These are phyloP conservation scores for Ailuropoda melanoleuca DNA, from an alignment of 2,113 vertebrate genomes.

Conservation along the genomic window DNA sequence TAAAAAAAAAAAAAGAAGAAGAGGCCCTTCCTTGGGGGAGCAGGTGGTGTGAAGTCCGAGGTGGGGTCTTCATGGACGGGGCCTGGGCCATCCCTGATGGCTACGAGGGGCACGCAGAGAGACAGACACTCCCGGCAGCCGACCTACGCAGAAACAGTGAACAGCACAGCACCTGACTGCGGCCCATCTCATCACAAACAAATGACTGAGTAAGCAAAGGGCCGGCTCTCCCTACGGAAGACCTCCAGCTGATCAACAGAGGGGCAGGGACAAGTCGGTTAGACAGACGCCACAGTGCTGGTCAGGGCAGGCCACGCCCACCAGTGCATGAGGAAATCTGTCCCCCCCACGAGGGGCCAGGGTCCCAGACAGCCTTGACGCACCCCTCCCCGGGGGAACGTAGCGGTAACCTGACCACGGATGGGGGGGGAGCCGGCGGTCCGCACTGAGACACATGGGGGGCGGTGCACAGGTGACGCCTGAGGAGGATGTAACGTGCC, in stretches of 20 bases:
- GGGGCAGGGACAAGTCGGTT: background rate
- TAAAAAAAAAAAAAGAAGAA: too few species aligned
- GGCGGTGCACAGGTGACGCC: background rate
- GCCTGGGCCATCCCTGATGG: background rate
- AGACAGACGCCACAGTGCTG: accelerated
- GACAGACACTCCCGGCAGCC: background rate
- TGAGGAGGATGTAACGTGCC: accelerated
- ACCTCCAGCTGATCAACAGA: accelerated
- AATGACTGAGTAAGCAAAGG: too few species aligned
- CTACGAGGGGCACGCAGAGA: background rate
- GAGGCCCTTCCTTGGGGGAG: background rate
- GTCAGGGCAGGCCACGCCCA: background rate
- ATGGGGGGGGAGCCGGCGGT: background rate
- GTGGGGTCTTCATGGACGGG: background rate
- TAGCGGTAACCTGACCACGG: background rate
- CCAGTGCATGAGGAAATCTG: background rate
- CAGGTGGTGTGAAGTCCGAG: background rate
- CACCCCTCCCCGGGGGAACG: too few species aligned
- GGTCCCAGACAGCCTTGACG: accelerated
- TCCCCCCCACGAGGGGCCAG: background rate
- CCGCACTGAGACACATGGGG: background rate
- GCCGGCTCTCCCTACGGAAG: background rate
- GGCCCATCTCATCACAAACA: background rate
- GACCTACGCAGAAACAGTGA: background rate
- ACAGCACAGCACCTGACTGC: background rate